phyloP scores from a whole-genome alignment of 2,113 vertebrate species.

The Rana temporaria region DNA sequence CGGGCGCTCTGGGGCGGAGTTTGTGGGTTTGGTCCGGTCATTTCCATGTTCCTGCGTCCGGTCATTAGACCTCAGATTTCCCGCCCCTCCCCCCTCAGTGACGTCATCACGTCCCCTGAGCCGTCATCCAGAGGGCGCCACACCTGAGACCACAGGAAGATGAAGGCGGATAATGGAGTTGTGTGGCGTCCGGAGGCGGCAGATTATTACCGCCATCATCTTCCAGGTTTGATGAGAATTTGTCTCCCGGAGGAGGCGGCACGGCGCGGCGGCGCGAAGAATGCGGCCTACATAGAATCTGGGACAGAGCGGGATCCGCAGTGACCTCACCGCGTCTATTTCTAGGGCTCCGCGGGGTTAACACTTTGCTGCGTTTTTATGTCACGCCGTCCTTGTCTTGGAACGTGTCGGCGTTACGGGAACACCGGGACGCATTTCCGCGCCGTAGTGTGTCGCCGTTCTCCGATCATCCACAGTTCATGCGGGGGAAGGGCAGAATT shows the following conservation, averaged over 20 bases:
- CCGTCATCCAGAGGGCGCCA: too few species aligned
- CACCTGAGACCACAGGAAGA: background rate
- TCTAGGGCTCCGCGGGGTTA: slow-evolving; percentile 31
- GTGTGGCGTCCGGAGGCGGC: background rate
- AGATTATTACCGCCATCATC: slow-evolving; percentile 40
- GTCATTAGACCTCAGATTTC: too few species aligned
- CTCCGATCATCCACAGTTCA: too few species aligned
- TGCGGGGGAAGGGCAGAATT: too few species aligned
- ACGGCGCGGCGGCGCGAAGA: slow-evolving; percentile 51
- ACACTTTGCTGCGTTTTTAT: slow-evolving; percentile 7
- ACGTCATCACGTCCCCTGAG: too few species aligned
- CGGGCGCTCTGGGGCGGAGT: too few species aligned
- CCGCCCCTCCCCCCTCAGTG: too few species aligned
- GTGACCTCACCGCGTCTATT: slow-evolving; percentile 40
- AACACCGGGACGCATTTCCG: too few species aligned
- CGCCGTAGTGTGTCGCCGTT: too few species aligned
- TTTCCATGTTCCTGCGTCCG: too few species aligned
- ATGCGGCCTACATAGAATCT: slow-evolving; percentile 65
- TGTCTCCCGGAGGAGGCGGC: slow-evolving; percentile 57
- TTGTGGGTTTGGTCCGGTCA: too few species aligned
- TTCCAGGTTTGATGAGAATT: slow-evolving; percentile 54
- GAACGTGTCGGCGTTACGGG: background rate
- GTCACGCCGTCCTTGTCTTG: background rate
- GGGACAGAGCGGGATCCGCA: slow-evolving; percentile 59
- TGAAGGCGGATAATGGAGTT: slow-evolving; percentile 8